Evolutionary conservation across 2,797 vertebrate species (phyloP), one percentile per base, ranked within the genome.

Genomic region (Crocidura indochinensis): DNA sequence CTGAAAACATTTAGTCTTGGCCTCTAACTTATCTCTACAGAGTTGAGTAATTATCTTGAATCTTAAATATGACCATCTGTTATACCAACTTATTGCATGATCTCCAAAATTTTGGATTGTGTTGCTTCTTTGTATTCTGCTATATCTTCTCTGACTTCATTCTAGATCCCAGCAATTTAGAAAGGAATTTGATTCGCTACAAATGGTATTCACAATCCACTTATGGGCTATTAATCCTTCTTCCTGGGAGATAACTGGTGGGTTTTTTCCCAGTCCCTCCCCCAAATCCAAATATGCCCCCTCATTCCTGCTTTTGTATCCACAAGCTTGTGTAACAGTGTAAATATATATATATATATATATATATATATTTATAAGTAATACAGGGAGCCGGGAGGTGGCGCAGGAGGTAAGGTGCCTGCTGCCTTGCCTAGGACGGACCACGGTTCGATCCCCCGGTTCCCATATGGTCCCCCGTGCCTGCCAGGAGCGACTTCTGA

Each of bases 221-320:
- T 65, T 65, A 9, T 11, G 4, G 64, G 64, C 10, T 65, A 24
- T 27, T 24, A 65, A 27, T 27, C 64, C 24, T 27, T 20, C 53
- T 78, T 81, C 68, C 27, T 22, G 31, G 46, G 47, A 80, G 31
- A 17, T 67, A 74, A 47, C 15, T 38, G 38, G 38, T 38, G 38
- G 38, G 2, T 38, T 17, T 93, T 92, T 44, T 20, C 6, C 76
- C 60, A 22, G 27, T 73, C 15, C 51, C 22, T 85, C 72, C 60
- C 60, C 53, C 14, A 87, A 82, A 81, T 8, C 51, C 46, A 24
- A 7, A 5, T 24, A 22, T 56, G 26, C 47, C n/a, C 31, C 73
- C 94, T 84, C 56, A 62, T 71, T 84, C 38, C 74, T 56, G 51
- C 60, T 80, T 91, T 93, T 60, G 26, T 53, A 49, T 73, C 26